Percentiles rank a stretch among this genome's conserved stretches.
Evolutionary conservation across 2,888 invertebrate genomes (phyloP).

Genomic region (Seira sanloemensis): DNA sequence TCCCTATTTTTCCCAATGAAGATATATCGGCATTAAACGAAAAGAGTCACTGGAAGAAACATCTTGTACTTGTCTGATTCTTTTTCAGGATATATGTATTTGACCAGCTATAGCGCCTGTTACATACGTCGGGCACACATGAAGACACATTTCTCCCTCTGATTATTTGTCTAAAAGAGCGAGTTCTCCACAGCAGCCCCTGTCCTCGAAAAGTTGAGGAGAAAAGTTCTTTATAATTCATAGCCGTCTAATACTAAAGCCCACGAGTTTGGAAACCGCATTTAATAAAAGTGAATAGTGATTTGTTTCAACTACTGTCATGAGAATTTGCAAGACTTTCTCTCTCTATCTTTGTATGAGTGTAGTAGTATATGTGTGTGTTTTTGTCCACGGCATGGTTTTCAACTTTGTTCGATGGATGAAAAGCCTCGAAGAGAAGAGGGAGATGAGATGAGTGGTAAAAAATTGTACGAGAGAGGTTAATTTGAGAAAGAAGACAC

Average conservation of each 20-base stretch:
- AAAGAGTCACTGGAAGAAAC: not conserved
- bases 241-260: not conserved
- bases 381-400: not conserved
- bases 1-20: conserved; percentile 11
- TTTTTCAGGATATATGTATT: too few relatives aligned
- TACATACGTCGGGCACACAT: not conserved
- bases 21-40: conserved; percentile 22
- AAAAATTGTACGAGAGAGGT: not conserved
- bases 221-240: not conserved
- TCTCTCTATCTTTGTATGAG: too few relatives aligned
- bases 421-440: not conserved
- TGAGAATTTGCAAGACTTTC: not conserved
- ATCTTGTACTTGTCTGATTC: not conserved
- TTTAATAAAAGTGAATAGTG: conserved; percentile 10
- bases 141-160: not conserved
- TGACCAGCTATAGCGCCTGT: too few relatives aligned
- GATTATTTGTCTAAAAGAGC: not conserved
- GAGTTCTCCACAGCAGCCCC: not conserved
- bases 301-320: conserved; percentile 31
- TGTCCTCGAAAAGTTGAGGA: not conserved
- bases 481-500: conserved; percentile 5
- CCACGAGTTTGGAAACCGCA: not conserved
- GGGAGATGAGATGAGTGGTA: not conserved
- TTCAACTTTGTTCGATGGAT: not conserved
- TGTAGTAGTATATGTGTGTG: not conserved